Conservation (phyloP, 2,797 vertebrate species). For the Lerista edwardsae region DNA sequence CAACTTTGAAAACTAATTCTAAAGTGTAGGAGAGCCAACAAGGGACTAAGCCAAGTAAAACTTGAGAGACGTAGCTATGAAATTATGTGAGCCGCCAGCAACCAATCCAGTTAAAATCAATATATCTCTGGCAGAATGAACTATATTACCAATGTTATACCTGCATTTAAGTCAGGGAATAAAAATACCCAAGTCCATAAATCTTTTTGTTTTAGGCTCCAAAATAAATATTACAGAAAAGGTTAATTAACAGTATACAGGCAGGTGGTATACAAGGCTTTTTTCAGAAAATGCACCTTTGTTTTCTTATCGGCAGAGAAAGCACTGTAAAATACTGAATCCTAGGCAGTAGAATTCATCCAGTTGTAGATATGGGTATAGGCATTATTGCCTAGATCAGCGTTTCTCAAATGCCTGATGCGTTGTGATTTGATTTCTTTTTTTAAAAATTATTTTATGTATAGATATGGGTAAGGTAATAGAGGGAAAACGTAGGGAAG, state of each 20-base stretch:
- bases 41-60: background rate
- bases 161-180: background rate
- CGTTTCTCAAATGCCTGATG: too few species aligned
- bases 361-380: background rate
- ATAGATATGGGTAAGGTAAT: too few species aligned
- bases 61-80: background rate
- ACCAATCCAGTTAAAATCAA: slow-evolving; percentile 13
- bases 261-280: background rate
- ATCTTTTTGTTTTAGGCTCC: slow-evolving; percentile 4
- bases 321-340: background rate
- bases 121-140: slow-evolving; percentile 5
- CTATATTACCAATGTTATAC: slow-evolving; percentile 1
- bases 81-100: slow-evolving; percentile 6
- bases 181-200: background rate
- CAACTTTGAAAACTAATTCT: slow-evolving; percentile 15
- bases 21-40: background rate
- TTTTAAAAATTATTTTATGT: too few species aligned
- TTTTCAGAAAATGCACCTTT: background rate
- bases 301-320: background rate
- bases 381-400: background rate
- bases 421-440: too few species aligned
- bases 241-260: slow-evolving; percentile 1
- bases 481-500: too few species aligned
- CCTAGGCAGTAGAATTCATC: background rate
- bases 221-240: slow-evolving; percentile 1